These are phyloP conservation scores for Petromus typicus DNA, from an alignment of 2,113 vertebrate genomes.

Conservation along the genomic window DNA sequence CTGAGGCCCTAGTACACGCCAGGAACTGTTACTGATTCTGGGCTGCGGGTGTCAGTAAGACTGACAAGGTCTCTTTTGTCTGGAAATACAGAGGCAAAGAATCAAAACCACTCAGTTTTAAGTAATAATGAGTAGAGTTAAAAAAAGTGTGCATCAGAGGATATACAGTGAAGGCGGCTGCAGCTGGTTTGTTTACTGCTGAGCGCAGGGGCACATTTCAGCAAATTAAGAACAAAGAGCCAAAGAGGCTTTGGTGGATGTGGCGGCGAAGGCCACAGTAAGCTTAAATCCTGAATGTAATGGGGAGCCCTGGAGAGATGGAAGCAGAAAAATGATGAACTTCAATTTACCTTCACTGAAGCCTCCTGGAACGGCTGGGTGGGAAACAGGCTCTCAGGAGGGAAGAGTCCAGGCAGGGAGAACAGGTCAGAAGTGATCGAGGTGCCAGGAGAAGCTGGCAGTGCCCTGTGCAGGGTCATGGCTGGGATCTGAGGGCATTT, in stretches of 20 bases:
- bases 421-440: not conserved
- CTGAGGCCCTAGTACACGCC: not conserved
- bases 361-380: not conserved
- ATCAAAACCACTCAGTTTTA: not conserved
- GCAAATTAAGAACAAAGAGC: not conserved
- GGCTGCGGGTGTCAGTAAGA: not conserved
- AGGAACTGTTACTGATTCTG: not conserved
- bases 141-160: not conserved
- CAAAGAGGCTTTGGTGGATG: not conserved
- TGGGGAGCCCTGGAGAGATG: not conserved
- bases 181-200: not conserved
- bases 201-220: not conserved
- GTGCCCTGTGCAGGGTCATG: no score
- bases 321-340: not conserved
- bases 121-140: not conserved
- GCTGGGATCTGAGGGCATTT: not conserved
- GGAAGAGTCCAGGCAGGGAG: not conserved
- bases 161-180: not conserved
- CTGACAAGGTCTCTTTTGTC: not conserved
- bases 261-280: not conserved
- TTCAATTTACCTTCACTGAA: conserved; percentile 34
- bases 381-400: not conserved
- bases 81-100: not conserved
- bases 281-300: not conserved
- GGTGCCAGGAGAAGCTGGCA: not conserved